Percentiles rank a stretch among this genome's conserved stretches.
These are phyloP conservation scores for Melanotaenia nigrans DNA, from an alignment of 2,797 vertebrate genomes.

Conservation along the genomic window DNA sequence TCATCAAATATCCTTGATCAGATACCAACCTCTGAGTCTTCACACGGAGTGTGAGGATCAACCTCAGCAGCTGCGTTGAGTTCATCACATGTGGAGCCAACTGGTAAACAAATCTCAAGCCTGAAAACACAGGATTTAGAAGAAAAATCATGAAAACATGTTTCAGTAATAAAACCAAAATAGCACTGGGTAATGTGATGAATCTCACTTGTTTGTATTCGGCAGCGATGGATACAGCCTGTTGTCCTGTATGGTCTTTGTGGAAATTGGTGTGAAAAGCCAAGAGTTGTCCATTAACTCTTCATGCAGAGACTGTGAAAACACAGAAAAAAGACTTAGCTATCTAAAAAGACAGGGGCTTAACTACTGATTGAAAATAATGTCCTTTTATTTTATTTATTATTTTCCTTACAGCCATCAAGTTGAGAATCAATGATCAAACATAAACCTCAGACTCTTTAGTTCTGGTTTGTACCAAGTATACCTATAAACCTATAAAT, in stretches of 20 bases:
- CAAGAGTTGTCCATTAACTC: not conserved
- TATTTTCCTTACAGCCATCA: too few species aligned
- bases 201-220: constrained; percentile 29
- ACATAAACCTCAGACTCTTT: too few species aligned
- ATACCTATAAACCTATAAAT: too few species aligned
- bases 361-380: too few species aligned
- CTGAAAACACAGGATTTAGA: constrained; percentile 33
- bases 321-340: constrained; percentile 6
- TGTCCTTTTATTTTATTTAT: too few species aligned
- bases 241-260: not conserved
- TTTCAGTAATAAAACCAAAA: not conserved
- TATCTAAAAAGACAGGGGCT: too few species aligned
- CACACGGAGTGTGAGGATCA: not conserved
- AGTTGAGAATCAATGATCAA: too few species aligned
- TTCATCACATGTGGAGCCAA: not conserved
- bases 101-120: constrained; percentile 11
- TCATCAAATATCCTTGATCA: constrained; percentile 2
- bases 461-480: too few species aligned
- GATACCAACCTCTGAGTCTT: constrained; percentile 51
- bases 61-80: not conserved
- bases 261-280: too few species aligned
- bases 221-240: constrained; percentile 66
- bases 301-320: constrained; percentile 35
- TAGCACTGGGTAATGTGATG: too few species aligned
- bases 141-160: not conserved